Evolutionary conservation across 2,797 vertebrate species (phyloP).

Genomic region (Dendrocincla tyrannina): DNA sequence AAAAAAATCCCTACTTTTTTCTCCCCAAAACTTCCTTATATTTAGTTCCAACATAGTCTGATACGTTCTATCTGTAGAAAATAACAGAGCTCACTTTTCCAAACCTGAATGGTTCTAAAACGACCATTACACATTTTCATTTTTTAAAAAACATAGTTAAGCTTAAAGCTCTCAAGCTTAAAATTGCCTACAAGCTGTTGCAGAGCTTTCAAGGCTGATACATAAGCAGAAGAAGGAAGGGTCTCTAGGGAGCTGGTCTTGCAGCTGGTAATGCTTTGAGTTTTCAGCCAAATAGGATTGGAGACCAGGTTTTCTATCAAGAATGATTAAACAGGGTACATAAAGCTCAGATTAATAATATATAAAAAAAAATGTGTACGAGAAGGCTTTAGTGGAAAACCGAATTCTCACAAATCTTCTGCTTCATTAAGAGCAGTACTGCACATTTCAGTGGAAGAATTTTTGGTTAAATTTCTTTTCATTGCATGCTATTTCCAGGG

Average conservation of each 20-base stretch:
- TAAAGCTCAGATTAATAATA: conserved; percentile 40
- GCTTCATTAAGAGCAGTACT: neutral
- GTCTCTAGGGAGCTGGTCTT: conserved; percentile 17
- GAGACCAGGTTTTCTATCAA: neutral
- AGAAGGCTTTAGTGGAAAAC: neutral
- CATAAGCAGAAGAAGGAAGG: neutral
- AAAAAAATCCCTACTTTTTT: neutral
- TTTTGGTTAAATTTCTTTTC: neutral
- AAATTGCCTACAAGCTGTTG: neutral
- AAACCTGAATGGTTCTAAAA: neutral
- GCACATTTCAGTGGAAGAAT: neutral
- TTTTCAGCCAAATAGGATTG: conserved; percentile 9
- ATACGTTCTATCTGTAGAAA: neutral
- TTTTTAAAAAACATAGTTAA: neutral
- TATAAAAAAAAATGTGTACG: accelerated
- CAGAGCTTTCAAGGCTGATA: neutral
- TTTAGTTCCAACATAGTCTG: neutral
- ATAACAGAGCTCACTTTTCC: neutral
- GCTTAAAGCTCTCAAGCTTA: neutral
- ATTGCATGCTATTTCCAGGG: neutral
- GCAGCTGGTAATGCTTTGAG: neutral
- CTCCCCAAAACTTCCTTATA: neutral
- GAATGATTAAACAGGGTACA: conserved; percentile 16
- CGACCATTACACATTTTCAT: neutral
- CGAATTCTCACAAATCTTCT: neutral